Percentiles rank a stretch among this genome's conserved stretches.
Evolutionary conservation across 1,140 invertebrate species (phyloP).

Genomic region (Scaptomyza hsui): DNA sequence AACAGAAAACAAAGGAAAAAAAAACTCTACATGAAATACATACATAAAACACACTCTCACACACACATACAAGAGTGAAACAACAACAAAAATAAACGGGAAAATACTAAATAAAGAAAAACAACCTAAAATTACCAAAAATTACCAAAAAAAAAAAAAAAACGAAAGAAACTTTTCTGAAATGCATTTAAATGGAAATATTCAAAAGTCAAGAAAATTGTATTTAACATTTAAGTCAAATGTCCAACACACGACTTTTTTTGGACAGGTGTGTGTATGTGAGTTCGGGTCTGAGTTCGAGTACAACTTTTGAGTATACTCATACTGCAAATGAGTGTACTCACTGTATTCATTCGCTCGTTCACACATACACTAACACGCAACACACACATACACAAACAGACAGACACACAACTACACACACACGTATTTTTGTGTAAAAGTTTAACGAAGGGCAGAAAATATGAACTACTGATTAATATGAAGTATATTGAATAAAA

Average conservation of each 20-base stretch:
- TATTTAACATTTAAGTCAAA: slow-evolving; percentile 69
- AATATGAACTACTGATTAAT: slow-evolving; percentile 79
- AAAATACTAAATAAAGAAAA: slow-evolving; percentile 11
- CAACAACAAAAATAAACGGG: slow-evolving; percentile 13
- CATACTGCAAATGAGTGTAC: slow-evolving; percentile 12
- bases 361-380: slow-evolving; percentile 14
- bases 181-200: slow-evolving; percentile 80
- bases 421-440: slow-evolving; percentile 75
- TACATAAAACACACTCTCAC: neutral
- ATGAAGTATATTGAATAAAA: slow-evolving; percentile 81
- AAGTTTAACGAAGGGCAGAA: slow-evolving; percentile 58
- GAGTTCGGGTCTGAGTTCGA: slow-evolving; percentile 3
- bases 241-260: slow-evolving; percentile 34
- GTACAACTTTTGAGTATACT: neutral
- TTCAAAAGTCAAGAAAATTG: slow-evolving; percentile 69
- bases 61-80: slow-evolving; percentile 27
- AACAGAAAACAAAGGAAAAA: neutral
- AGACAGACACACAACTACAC: slow-evolving; percentile 19
- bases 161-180: slow-evolving; percentile 69
- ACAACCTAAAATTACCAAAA: slow-evolving; percentile 10
- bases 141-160: slow-evolving; percentile 12
- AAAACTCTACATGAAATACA: slow-evolving; percentile 4
- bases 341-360: slow-evolving; percentile 13
- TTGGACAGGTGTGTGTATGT: slow-evolving; percentile 6
- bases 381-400: neutral